Evolutionary conservation across 2,888 invertebrate genomes (phyloP), one percentile per base, ranked within the genome.

Genomic region (Leptopilina drosophilae): DNA sequence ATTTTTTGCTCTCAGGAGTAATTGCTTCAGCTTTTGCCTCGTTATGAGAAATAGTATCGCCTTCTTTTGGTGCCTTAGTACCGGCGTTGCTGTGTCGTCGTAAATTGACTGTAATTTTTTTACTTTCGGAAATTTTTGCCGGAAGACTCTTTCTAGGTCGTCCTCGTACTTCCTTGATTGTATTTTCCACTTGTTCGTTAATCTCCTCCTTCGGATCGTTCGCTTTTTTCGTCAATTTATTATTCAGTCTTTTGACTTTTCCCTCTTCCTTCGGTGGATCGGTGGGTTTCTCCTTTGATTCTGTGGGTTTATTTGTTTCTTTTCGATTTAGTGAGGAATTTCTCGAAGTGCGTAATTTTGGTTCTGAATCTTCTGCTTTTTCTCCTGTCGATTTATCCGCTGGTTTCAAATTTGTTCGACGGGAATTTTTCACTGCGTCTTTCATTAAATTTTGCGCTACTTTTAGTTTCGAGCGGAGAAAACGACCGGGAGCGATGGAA

Each of bases 361-460:
- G 69, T 49, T 33, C 33, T 9, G 80, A 59, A 42, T 84, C 87
- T 0, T 85, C 85, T 53, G 89, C 88, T 46, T 88, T 67, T 93
- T 85, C 96, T 94, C 83, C 94, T 94, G 77, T 92, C 93, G 85
- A 86, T 86, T 0, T 33, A 33, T 33, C 33, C 33, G 88, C 85
- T 46, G 88, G 20, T n/a, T 88, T 86, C 5, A 85, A 86, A 8
- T 81, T 84, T 33, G 33, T 1, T 78, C 85, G 84, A 59, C 87
- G 86, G 7, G 82, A 79, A 33, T 81, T 40, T 6, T 75, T 64
- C 12, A 79, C 84, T n/a, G 69, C 40, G 15, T 76, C 81, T 59
- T 80, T 82, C 4, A 78, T 81, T 76, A 79, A 66, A 33, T 81
- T 79, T 46, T 65, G 26, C 5, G 77, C 49, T 1, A 15, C 78